A percentile compares a stretch with the other conserved stretches of the same genome.
Conservation (phyloP, 2,113 vertebrate genomes). For the Shinisaurus crocodilurus region DNA sequence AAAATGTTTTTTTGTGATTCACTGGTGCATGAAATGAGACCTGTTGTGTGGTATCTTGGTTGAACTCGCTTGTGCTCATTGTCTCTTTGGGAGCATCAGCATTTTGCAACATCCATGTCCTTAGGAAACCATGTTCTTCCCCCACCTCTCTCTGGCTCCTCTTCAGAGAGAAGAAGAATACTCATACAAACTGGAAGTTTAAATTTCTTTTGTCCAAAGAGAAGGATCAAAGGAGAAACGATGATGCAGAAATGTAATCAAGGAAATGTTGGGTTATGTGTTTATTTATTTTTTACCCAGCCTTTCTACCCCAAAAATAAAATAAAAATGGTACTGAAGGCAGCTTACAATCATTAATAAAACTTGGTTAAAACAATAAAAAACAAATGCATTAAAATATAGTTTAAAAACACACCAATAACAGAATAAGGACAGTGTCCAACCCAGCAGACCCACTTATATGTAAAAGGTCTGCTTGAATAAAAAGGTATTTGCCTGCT, state of each 20-base stretch:
- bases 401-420: no score
- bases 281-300: not conserved
- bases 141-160: slow-evolving; percentile 13
- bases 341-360: no score
- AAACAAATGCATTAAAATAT: no score
- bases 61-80: slow-evolving; percentile 7
- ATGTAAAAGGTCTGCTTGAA: no score
- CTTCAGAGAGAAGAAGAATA: slow-evolving; percentile 80
- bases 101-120: not conserved
- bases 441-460: no score
- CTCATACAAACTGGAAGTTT: slow-evolving; percentile 76
- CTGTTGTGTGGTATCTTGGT: slow-evolving; percentile 18
- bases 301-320: no score
- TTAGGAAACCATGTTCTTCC: slow-evolving; percentile 23
- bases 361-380: no score
- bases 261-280: not conserved
- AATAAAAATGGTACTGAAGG: no score
- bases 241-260: slow-evolving; percentile 46
- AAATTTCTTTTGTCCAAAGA: slow-evolving; percentile 78
- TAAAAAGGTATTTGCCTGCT: no score
- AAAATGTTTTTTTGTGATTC: slow-evolving; percentile 43
- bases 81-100: not conserved
- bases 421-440: no score
- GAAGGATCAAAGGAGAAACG: slow-evolving; percentile 52
- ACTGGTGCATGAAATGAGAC: slow-evolving; percentile 34